phyloP scores from a whole-genome alignment of 1,140 invertebrate species.

The Thaumetopoea pityocampa region DNA sequence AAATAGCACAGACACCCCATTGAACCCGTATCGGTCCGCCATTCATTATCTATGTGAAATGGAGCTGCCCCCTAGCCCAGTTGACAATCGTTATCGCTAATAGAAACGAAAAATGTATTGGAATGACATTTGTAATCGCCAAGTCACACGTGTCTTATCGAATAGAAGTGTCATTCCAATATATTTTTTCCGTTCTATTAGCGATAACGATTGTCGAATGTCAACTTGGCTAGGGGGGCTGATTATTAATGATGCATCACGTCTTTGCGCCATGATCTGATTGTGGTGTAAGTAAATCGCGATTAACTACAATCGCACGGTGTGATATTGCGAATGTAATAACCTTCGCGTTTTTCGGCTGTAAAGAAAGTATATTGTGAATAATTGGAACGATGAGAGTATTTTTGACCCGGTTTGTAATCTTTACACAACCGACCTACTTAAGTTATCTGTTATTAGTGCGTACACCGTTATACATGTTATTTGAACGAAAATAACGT shows the following conservation, averaged over 20 bases:
- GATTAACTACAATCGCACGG: conserved; percentile 20
- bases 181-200: conserved; percentile 12
- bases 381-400: conserved; percentile 6
- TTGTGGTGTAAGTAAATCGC: conserved; percentile 22
- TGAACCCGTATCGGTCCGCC: no score
- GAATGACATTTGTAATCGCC: no score
- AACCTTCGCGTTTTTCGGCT: conserved; percentile 1
- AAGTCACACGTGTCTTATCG: no score
- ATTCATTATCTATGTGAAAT: no score
- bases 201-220: conserved; percentile 4
- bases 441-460: conserved; percentile 11
- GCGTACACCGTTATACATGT: no score
- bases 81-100: no score
- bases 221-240: conserved; percentile 7
- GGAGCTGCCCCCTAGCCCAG: no score
- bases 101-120: no score
- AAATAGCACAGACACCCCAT: no score
- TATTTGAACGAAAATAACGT: no score
- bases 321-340: neutral
- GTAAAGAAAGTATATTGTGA: conserved; percentile 3
- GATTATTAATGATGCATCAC: conserved; percentile 17
- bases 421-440: conserved; percentile 9
- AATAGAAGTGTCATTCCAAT: no score
- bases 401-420: conserved; percentile 6
- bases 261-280: conserved; percentile 23